Evolutionary conservation across 2,797 vertebrate genomes (phyloP), one percentile per base, ranked within the genome.

Genomic region (Moxostoma hubbsi): DNA sequence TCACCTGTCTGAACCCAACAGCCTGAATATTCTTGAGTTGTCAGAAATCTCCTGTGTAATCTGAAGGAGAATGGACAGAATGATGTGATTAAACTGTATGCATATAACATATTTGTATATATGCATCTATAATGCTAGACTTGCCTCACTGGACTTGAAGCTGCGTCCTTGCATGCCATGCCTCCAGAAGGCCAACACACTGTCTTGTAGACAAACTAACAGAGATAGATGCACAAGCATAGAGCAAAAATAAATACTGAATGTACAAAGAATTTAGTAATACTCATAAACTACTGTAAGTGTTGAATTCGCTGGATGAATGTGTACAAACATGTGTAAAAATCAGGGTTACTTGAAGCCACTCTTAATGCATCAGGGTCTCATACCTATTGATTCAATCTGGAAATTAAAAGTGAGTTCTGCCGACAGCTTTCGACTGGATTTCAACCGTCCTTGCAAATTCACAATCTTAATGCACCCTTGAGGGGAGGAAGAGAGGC

Each of bases 21-120:
- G 95, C 92, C 96, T 95, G 93, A 99, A 99, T 93, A 98, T 98
- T 83, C 98, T 95, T 1, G 97, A 96, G 90, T 88, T 98, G 91
- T 99, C 98, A 4, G 96, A 98, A 91, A 99, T 99, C 93, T 99
- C 97, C 89, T 99, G 98, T 43, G 98, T 99, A 91, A 99, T 97
- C 97, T 99, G 89, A 10, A 11, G 62, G 15, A 43, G 13, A 12
- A 36, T 47, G 15, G 6, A 43, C 9, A 61, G 5, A 55, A 63
- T 81, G 4, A 36, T 54, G 8, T 11, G 5, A 62, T 45, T 61
- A 7, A 58, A 47, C 8, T 24, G 24, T 24, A 24, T 24, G 24
- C 24, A 24, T 3, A 24, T 24, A 24, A 24, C 2, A 24, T 24
- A 24, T 24, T 1, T 24, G 1, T 24, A 24, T 2, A 24, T 24